Conservation (phyloP, 2,888 invertebrate species). For the Spisula solida region DNA sequence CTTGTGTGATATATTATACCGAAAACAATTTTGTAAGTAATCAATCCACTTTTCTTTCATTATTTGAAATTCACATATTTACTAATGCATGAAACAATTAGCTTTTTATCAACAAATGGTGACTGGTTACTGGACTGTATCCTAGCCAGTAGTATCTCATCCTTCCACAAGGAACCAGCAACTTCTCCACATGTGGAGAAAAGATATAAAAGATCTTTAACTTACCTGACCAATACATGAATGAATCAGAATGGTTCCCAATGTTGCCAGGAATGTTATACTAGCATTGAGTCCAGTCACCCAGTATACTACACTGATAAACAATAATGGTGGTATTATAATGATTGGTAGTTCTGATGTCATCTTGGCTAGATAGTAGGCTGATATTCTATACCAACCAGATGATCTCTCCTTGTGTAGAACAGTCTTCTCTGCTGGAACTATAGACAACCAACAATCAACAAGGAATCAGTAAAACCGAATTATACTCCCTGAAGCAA, state of each 20-base stretch:
- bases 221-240: constrained; percentile 92
- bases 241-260: constrained; percentile 92
- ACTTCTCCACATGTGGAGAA: too few relatives aligned
- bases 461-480: too few relatives aligned
- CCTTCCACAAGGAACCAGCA: too few relatives aligned
- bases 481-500: too few relatives aligned
- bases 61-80: not conserved
- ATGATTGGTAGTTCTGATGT: constrained; percentile 93
- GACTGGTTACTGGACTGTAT: too few relatives aligned
- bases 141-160: too few relatives aligned
- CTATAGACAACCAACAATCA: constrained; percentile 87
- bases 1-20: too few relatives aligned
- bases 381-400: constrained; percentile 93
- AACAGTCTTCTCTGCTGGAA: constrained; percentile 93
- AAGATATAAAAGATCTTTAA: not conserved
- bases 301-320: constrained; percentile 93
- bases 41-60: not conserved
- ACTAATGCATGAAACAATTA: too few relatives aligned
- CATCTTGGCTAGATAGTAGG: constrained; percentile 94
- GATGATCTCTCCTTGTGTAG: constrained; percentile 93
- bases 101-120: not conserved
- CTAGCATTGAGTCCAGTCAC: constrained; percentile 91
- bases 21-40: not conserved
- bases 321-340: constrained; percentile 92
- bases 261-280: constrained; percentile 90